Conservation (phyloP, 1,140 invertebrate genomes). For the Zaprionus kolodkinae region DNA sequence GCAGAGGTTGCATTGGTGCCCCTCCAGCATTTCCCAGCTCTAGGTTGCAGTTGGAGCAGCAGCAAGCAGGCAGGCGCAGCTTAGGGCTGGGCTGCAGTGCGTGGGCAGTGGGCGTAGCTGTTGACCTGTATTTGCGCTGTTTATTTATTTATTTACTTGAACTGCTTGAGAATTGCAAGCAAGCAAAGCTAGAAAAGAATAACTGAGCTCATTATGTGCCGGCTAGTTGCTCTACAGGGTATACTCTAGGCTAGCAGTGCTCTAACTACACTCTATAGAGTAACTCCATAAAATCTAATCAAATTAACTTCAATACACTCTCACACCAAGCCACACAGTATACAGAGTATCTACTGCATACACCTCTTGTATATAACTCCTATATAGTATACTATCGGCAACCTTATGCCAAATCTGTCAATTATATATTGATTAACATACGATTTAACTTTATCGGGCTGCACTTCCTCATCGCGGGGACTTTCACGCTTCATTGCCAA, state of each 20-base stretch:
- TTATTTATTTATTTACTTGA: neutral
- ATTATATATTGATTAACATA: slow-evolving; percentile 1
- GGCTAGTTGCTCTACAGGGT: neutral
- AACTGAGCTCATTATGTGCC: too few relatives aligned
- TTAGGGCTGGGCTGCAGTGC: neutral
- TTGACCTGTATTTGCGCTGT: neutral
- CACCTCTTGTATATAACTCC: too few relatives aligned
- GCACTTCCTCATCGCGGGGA: slow-evolving; percentile 25
- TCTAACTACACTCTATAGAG: neutral
- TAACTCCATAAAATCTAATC: too few relatives aligned
- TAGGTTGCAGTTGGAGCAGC: neutral
- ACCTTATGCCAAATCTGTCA: neutral
- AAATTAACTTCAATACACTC: too few relatives aligned
- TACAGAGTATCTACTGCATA: too few relatives aligned
- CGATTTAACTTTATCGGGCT: slow-evolving; percentile 13
- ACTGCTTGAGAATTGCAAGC: neutral
- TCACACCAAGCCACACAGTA: too few relatives aligned
- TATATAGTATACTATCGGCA: neutral
- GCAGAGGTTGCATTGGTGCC: too few relatives aligned
- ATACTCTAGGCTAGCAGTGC: neutral
- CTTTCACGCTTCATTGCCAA: slow-evolving; percentile 62
- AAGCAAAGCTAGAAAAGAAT: neutral
- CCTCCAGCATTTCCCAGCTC: too few relatives aligned
- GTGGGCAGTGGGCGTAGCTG: neutral
- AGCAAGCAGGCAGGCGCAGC: neutral